These are phyloP conservation scores for Aradophagus sp. DNA, from an alignment of 1,140 invertebrate species.

Conservation along the genomic window DNA sequence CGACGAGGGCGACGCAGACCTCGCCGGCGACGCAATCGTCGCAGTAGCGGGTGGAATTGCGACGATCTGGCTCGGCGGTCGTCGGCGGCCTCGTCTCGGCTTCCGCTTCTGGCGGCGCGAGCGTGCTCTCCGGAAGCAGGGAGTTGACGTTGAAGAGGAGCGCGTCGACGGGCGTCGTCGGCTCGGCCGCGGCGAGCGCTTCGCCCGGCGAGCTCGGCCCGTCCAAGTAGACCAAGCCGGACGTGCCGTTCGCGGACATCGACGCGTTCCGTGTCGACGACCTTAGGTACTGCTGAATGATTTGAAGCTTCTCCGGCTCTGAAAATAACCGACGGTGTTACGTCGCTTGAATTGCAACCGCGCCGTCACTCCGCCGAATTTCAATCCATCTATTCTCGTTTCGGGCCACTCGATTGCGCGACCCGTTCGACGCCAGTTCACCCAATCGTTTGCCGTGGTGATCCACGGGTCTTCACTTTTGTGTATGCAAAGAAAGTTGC, in stretches of 20 bases:
- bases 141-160: constrained; percentile 50
- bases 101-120: constrained; percentile 52
- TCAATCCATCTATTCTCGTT: too few relatives aligned
- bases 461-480: too few relatives aligned
- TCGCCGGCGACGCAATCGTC: constrained; percentile 74
- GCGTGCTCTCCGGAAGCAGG: constrained; percentile 38
- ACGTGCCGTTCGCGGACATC: constrained; percentile 45
- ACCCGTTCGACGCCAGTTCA: too few relatives aligned
- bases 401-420: too few relatives aligned
- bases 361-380: constrained; percentile 2
- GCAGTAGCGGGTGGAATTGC: constrained; percentile 68
- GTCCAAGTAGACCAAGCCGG: constrained; percentile 34
- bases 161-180: constrained; percentile 39
- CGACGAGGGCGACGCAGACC: constrained; percentile 80
- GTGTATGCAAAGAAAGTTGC: too few relatives aligned
- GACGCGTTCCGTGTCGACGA: constrained; percentile 61
- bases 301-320: constrained; percentile 72
- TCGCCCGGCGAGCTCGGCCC: constrained; percentile 47
- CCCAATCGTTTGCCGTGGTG: too few relatives aligned
- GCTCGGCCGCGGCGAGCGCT: constrained; percentile 18
- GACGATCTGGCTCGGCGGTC: constrained; percentile 34
- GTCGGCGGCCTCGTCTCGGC: constrained; percentile 29
- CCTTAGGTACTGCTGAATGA: constrained; percentile 71
- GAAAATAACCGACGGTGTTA: constrained; percentile 36
- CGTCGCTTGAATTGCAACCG: constrained; percentile 7